phyloP scores from a whole-genome alignment of 2,113 vertebrate genomes.

The Gavialis gangeticus region DNA sequence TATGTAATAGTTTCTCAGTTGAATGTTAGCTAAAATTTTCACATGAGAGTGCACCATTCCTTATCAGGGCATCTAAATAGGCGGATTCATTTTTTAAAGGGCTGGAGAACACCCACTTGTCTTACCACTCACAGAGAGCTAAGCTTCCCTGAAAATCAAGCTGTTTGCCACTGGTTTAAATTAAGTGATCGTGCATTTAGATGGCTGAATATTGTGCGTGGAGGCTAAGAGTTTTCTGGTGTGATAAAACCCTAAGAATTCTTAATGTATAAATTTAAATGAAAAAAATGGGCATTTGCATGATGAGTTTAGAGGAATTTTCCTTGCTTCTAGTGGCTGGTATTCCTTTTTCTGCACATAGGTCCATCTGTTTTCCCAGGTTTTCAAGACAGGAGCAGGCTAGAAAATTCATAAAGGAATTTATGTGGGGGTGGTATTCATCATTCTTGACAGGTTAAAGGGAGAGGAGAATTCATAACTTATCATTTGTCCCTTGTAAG shows the following conservation, averaged over 20 bases:
- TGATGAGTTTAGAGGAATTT: not conserved
- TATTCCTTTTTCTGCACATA: not conserved
- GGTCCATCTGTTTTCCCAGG: not conserved
- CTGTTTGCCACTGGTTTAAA: not conserved
- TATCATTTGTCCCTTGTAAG: not conserved
- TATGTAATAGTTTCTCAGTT: constrained; percentile 32
- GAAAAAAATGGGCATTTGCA: not conserved
- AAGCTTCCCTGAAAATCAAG: not conserved
- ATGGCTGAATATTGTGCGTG: not conserved
- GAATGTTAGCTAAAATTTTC: constrained; percentile 19
- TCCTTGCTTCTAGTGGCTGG: not conserved
- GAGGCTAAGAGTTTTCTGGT: constrained; percentile 5
- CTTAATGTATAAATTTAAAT: not conserved
- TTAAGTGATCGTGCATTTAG: not conserved
- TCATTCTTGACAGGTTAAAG: not conserved
- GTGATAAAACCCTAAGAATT: not conserved
- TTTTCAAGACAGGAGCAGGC: not conserved
- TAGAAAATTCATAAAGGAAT: not conserved
- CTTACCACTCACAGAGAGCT: not conserved
- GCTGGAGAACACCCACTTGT: not conserved
- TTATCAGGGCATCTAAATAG: constrained; percentile 37
- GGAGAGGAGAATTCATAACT: not conserved
- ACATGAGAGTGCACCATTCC: constrained; percentile 35
- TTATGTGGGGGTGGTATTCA: not conserved
- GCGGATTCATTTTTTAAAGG: not conserved